Conservation (phyloP, 2,113 vertebrate species). For the Axis porcinus region DNA sequence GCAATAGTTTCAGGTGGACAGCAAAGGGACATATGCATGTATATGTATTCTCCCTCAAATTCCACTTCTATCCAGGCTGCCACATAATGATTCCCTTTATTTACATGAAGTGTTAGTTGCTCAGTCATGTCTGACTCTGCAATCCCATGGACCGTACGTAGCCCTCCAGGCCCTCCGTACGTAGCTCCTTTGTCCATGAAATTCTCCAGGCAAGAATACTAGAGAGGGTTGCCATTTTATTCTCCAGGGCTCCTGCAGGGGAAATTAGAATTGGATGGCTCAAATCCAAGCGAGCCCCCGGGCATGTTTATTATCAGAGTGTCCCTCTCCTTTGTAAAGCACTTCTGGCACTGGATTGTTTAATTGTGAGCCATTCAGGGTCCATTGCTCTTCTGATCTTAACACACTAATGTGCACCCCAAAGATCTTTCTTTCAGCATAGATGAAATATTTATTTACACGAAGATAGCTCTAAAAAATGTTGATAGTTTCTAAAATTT, state of each 20-base stretch:
- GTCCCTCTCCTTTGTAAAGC: background rate
- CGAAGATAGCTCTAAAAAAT: background rate
- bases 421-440: background rate
- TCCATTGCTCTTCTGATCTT: background rate
- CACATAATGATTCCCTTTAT: background rate
- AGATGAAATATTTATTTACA: background rate
- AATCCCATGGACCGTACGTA: accelerated
- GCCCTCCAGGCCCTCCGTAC: background rate
- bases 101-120: background rate
- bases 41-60: background rate
- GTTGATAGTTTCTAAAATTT: background rate
- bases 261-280: background rate
- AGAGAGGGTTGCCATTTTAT: background rate
- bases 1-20: background rate
- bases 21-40: background rate
- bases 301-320: background rate
- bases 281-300: background rate
- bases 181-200: background rate
- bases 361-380: background rate
- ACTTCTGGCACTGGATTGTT: background rate
- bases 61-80: background rate
- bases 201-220: background rate
- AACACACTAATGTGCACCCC: background rate
- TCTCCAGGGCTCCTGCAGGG: background rate
- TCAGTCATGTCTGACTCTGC: background rate